Conservation (phyloP, 2,888 invertebrate genomes). For the Oscheius sp. region DNA sequence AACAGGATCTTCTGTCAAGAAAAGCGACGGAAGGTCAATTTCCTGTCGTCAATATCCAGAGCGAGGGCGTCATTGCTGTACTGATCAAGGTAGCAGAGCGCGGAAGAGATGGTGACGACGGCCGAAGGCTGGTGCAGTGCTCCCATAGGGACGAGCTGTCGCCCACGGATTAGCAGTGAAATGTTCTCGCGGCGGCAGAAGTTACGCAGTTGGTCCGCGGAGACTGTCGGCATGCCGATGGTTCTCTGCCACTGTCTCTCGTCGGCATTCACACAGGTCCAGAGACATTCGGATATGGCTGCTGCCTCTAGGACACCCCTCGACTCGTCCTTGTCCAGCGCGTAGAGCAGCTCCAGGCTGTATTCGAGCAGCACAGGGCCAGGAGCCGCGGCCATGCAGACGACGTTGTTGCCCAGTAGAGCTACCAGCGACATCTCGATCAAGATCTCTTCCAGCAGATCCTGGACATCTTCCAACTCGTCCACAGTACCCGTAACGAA, state of each 20-base stretch:
- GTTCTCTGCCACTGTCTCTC: not conserved
- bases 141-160: constrained; percentile 56
- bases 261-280: not conserved
- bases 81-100: constrained; percentile 57
- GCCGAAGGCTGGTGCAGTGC: constrained; percentile 54
- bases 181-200: constrained; percentile 51
- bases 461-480: constrained; percentile 3
- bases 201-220: constrained; percentile 45
- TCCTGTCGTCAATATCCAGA: constrained; percentile 43
- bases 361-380: constrained; percentile 48
- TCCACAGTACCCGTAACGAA: not conserved
- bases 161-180: constrained; percentile 52
- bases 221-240: constrained; percentile 36
- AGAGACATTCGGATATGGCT: constrained; percentile 24
- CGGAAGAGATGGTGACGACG: constrained; percentile 58
- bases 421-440: constrained; percentile 13
- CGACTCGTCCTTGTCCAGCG: constrained; percentile 30
- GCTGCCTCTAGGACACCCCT: not conserved
- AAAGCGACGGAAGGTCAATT: not conserved
- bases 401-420: constrained; percentile 35
- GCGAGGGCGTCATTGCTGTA: constrained; percentile 57
- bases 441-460: constrained; percentile 15
- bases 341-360: constrained; percentile 36
- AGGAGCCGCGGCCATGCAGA: constrained; percentile 61
- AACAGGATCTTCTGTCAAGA: too few species aligned